Percentiles rank a stretch among this genome's conserved stretches.
Evolutionary conservation across 2,888 invertebrate genomes (phyloP).

Genomic region (Dyspetes luteomarginatus): DNA sequence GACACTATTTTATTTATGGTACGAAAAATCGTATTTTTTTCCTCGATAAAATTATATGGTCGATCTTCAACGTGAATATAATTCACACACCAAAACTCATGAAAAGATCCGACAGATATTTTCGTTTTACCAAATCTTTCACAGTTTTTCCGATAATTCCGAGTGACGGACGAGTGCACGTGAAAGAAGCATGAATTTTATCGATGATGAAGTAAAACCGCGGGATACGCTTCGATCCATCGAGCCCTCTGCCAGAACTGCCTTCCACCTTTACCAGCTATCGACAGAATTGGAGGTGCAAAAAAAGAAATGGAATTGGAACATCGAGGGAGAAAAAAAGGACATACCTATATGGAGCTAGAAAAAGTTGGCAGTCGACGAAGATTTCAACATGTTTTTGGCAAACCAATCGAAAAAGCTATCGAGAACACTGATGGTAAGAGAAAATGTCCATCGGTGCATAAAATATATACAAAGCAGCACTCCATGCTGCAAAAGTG

Average conservation of each 20-base stretch:
- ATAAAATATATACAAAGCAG: no score
- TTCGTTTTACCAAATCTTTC: slow-evolving; percentile 30
- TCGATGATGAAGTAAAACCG: slow-evolving; percentile 42
- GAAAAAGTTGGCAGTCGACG: slow-evolving; percentile 51
- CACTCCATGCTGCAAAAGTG: no score
- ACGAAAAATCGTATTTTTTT: no score
- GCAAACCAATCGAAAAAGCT: slow-evolving; percentile 37
- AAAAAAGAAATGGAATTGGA: slow-evolving; percentile 42
- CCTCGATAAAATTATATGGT: not conserved
- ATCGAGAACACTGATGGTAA: slow-evolving; percentile 24
- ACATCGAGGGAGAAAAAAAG: slow-evolving; percentile 9
- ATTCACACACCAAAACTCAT: slow-evolving; percentile 2
- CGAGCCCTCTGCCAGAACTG: slow-evolving; percentile 34
- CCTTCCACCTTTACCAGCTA: slow-evolving; percentile 26
- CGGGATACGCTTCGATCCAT: slow-evolving; percentile 26
- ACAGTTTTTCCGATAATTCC: slow-evolving; percentile 34
- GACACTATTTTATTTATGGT: no score
- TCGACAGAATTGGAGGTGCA: slow-evolving; percentile 1
- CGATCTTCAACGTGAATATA: slow-evolving; percentile 8
- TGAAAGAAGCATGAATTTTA: slow-evolving; percentile 14
- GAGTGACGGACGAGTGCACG: slow-evolving; percentile 31
- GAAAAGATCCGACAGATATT: slow-evolving; percentile 20
- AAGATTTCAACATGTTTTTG: slow-evolving; percentile 47
- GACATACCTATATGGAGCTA: slow-evolving; percentile 14
- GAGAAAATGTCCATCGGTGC: slow-evolving; percentile 20